phyloP scores from a whole-genome alignment of 2,113 vertebrate species.

The Cynocephalus volans region DNA sequence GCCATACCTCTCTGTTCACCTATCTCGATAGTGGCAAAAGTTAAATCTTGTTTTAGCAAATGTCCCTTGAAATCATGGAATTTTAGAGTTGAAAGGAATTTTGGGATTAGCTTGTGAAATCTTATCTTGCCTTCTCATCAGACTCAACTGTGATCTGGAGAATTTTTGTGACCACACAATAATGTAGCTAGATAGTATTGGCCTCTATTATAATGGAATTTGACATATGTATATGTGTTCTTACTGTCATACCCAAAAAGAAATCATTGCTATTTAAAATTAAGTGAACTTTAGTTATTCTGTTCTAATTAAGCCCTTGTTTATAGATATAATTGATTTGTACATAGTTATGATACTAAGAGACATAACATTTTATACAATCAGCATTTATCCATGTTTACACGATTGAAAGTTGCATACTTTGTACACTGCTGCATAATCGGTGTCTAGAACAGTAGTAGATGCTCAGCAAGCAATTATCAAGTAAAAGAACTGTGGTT shows the following conservation, averaged over 20 bases:
- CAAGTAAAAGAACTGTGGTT: neutral
- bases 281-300: neutral
- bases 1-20: neutral
- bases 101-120: neutral
- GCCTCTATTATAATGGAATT: neutral
- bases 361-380: neutral
- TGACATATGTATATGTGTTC: neutral
- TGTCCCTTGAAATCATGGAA: neutral
- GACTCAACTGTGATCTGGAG: neutral
- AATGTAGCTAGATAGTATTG: neutral
- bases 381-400: neutral
- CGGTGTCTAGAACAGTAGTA: neutral
- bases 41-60: conserved; percentile 26
- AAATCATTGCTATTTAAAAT: neutral
- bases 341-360: neutral
- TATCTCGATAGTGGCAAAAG: neutral
- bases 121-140: neutral
- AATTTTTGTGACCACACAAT: neutral
- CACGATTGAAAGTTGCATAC: neutral
- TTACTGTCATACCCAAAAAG: neutral
- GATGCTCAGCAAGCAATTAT: neutral
- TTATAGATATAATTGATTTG: neutral
- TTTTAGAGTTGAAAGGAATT: neutral
- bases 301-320: neutral
- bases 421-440: neutral